Percentiles rank a stretch among this genome's conserved stretches.
phyloP scores from a whole-genome alignment of 2,113 vertebrate species.

The Gopherus flavomarginatus region DNA sequence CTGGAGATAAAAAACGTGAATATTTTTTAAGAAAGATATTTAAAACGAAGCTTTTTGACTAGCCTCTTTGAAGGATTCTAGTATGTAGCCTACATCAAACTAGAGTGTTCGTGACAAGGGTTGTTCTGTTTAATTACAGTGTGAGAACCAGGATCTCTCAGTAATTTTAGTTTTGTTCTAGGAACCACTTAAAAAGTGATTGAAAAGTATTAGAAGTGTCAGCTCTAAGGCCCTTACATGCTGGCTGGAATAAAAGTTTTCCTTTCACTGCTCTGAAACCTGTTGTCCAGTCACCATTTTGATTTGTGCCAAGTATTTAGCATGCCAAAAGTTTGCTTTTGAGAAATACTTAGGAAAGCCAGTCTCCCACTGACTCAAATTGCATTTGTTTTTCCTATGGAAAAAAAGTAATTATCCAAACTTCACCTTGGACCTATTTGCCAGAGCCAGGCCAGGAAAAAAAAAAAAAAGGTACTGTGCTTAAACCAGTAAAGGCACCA shows the following conservation, averaged over 20 bases:
- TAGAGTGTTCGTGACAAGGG: background rate
- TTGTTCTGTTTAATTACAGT: background rate
- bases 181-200: slow-evolving; percentile 38
- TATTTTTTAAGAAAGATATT: background rate
- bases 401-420: background rate
- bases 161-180: slow-evolving; percentile 32
- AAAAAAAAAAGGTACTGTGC: background rate
- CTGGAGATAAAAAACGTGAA: background rate
- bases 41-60: background rate
- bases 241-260: slow-evolving; percentile 41
- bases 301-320: slow-evolving; percentile 29
- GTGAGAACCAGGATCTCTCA: background rate
- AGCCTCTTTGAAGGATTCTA: background rate
- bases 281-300: slow-evolving; percentile 30
- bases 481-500: background rate
- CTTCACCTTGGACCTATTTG: background rate
- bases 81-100: background rate
- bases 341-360: slow-evolving; percentile 25
- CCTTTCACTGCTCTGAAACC: background rate
- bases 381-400: background rate
- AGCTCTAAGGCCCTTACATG: slow-evolving; percentile 19
- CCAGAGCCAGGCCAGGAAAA: background rate
- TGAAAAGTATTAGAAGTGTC: slow-evolving; percentile 28
- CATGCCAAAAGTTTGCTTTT: slow-evolving; percentile 4
- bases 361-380: slow-evolving; percentile 7